Conservation (phyloP, 2,888 invertebrate species). For the Eudemis profundana region DNA sequence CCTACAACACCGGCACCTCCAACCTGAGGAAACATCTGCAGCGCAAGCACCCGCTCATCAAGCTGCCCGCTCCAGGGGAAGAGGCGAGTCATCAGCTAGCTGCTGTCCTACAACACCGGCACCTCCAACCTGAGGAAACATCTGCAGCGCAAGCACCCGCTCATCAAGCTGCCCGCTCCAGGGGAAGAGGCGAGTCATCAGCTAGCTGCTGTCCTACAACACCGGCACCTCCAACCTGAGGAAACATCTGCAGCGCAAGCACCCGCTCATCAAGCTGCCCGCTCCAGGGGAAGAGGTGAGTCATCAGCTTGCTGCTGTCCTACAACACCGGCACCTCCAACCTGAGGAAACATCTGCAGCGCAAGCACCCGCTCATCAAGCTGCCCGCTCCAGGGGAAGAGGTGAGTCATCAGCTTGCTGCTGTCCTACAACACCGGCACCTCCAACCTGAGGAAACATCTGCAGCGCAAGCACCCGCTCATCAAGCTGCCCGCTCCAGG, state of each 20-base stretch:
- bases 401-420: conserved; percentile 34
- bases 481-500: conserved; percentile 36
- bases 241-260: conserved; percentile 48
- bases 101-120: conserved; percentile 43
- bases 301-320: conserved; percentile 41
- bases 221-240: conserved; percentile 47
- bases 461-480: conserved; percentile 49
- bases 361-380: conserved; percentile 49
- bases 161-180: conserved; percentile 38
- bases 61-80: conserved; percentile 24
- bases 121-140: conserved; percentile 49
- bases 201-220: conserved; percentile 40
- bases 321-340: conserved; percentile 45
- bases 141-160: conserved; percentile 49
- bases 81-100: conserved; percentile 29
- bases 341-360: conserved; percentile 48
- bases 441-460: conserved; percentile 49
- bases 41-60: conserved; percentile 49
- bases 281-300: conserved; percentile 28
- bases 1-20: conserved; percentile 41
- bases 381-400: conserved; percentile 24
- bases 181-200: conserved; percentile 26
- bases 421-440: conserved; percentile 44
- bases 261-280: conserved; percentile 47
- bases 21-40: conserved; percentile 49